A percentile compares a stretch with the other conserved stretches of the same genome.
phyloP scores from a whole-genome alignment of 92 coral and sea anemone genomes.

The Micromussa lordhowensis region DNA sequence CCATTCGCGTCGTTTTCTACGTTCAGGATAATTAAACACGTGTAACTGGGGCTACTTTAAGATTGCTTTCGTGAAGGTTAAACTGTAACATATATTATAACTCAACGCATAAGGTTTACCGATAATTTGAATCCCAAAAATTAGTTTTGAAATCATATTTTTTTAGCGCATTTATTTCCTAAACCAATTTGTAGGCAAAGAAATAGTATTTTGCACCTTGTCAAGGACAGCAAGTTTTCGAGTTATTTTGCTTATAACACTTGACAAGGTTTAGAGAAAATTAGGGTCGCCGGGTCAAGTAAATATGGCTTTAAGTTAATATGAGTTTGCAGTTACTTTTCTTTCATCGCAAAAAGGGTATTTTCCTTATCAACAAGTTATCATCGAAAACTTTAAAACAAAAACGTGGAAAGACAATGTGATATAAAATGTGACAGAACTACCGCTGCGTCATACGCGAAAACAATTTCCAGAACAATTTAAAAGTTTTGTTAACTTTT shows the following conservation, averaged over 20 bases:
- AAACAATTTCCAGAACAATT: background rate
- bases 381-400: background rate
- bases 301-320: background rate
- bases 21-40: background rate
- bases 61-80: background rate
- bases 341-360: background rate
- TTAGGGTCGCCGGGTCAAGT: background rate
- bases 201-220: background rate
- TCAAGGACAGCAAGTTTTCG: no score
- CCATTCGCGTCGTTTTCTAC: background rate
- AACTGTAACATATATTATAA: background rate
- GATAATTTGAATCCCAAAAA: background rate
- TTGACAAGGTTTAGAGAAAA: background rate
- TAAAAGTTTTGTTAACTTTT: conserved; percentile 15
- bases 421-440: conserved; percentile 3
- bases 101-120: background rate
- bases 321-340: background rate
- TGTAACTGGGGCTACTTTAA: background rate
- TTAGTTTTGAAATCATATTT: background rate
- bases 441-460: conserved; percentile 22
- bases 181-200: background rate
- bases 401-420: conserved; percentile 10
- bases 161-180: background rate
- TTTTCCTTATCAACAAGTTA: background rate
- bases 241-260: background rate